phyloP scores from a whole-genome alignment of 2,888 invertebrate genomes.

The Andrena hattorfiana region DNA sequence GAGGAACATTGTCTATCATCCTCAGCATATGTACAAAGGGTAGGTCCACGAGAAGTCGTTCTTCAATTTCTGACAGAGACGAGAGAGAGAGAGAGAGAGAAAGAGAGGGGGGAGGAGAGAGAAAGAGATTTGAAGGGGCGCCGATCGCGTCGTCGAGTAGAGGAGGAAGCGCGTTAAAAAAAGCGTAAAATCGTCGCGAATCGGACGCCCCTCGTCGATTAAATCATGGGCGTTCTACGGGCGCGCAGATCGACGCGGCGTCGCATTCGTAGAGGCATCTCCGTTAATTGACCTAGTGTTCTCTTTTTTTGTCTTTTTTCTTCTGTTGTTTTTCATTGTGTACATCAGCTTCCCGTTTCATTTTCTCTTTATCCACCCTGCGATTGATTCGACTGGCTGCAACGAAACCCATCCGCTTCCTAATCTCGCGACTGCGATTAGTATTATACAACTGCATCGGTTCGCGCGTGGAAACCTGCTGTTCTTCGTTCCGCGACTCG shows the following conservation, averaged over 20 bases:
- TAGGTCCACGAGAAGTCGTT: not conserved
- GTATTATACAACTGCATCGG: too few relatives aligned
- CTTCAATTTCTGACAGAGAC: not conserved
- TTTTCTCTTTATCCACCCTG: conserved; percentile 30
- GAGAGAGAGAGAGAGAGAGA: conserved; percentile 10
- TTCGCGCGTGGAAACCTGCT: conserved; percentile 42
- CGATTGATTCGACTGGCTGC: conserved; percentile 14
- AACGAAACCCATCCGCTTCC: conserved; percentile 22
- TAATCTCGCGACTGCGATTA: conserved; percentile 30
- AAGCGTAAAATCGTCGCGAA: conserved; percentile 55
- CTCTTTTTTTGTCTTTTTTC: conserved; percentile 62
- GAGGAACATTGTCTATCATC: conserved; percentile 3
- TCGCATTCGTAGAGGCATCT: conserved; percentile 81
- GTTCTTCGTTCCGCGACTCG: conserved; percentile 64
- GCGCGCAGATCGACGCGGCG: conserved; percentile 63
- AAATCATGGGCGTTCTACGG: conserved; percentile 58
- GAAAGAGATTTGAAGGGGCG: conserved; percentile 35
- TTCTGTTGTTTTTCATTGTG: conserved; percentile 4
- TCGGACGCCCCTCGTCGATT: conserved; percentile 56
- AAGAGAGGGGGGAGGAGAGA: not conserved
- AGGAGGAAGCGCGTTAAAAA: conserved; percentile 74
- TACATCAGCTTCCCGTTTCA: conserved; percentile 18
- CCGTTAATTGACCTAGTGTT: conserved; percentile 84
- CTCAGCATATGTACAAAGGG: not conserved
- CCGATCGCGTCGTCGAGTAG: conserved; percentile 61